phyloP scores from a whole-genome alignment of 2,888 invertebrate genomes.

The Tachystola acroxantha region DNA sequence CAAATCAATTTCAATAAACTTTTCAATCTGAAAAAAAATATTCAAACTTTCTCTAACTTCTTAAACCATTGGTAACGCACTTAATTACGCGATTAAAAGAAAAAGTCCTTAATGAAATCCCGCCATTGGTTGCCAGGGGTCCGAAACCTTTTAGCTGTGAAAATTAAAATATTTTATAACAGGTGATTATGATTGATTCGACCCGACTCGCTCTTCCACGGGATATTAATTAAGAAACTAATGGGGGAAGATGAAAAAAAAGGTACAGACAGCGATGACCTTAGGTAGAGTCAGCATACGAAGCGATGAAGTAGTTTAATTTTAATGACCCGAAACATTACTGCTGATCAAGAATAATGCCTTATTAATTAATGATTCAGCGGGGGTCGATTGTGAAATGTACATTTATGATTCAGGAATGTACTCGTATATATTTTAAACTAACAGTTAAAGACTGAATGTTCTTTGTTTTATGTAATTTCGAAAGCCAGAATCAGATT shows the following conservation, averaged over 20 bases:
- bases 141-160: conserved; percentile 21
- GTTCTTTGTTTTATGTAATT: too few relatives aligned
- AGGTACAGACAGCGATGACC: conserved; percentile 44
- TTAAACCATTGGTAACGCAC: background rate
- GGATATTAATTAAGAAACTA: conserved; percentile 74
- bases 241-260: conserved; percentile 59
- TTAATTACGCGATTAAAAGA: background rate
- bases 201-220: conserved; percentile 36
- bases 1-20: too few relatives aligned
- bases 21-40: background rate
- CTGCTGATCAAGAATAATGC: too few relatives aligned
- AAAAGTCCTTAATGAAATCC: conserved; percentile 7
- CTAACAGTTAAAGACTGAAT: too few relatives aligned
- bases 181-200: conserved; percentile 70
- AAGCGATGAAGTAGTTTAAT: too few relatives aligned
- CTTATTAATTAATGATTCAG: too few relatives aligned
- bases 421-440: too few relatives aligned
- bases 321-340: too few relatives aligned
- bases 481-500: too few relatives aligned
- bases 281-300: conserved; percentile 36
- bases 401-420: too few relatives aligned
- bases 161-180: conserved; percentile 55
- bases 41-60: background rate
- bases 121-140: conserved; percentile 13
- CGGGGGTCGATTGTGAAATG: too few relatives aligned